Evolutionary conservation across 2,888 invertebrate species (phyloP).

Genomic region (Caradrina clavipalpis): DNA sequence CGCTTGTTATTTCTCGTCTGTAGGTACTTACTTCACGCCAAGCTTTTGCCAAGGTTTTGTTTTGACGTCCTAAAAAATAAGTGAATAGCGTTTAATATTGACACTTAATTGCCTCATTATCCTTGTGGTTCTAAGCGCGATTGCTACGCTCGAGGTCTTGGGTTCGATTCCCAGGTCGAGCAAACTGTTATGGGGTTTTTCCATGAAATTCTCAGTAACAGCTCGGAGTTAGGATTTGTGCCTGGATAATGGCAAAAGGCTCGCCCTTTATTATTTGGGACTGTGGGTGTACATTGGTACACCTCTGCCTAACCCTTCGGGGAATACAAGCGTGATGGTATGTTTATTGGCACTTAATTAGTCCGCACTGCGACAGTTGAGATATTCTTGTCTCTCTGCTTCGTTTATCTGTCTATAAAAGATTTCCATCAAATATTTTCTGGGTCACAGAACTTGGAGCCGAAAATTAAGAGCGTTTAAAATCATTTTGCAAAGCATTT

Average conservation of each 20-base stretch:
- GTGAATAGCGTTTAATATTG: slow-evolving; percentile 29
- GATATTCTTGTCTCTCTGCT: not conserved
- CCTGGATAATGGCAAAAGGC: too few species aligned
- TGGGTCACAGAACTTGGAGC: too few species aligned
- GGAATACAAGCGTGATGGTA: too few species aligned
- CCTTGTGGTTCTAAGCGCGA: too few species aligned
- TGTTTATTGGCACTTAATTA: slow-evolving; percentile 46
- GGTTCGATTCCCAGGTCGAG: too few species aligned
- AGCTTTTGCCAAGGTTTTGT: slow-evolving; percentile 29
- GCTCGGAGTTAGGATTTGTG: too few species aligned
- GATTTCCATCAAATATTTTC: not conserved
- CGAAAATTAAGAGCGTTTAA: not conserved
- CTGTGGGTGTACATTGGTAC: too few species aligned
- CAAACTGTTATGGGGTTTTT: too few species aligned
- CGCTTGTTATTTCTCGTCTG: slow-evolving; percentile 27
- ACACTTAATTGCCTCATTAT: slow-evolving; percentile 41
- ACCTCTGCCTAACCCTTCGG: too few species aligned
- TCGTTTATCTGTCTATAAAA: not conserved
- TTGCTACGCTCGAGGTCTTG: too few species aligned
- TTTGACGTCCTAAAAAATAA: slow-evolving; percentile 15
- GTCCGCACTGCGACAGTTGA: slow-evolving; percentile 43
- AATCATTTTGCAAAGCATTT: not conserved
- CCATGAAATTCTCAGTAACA: too few species aligned
- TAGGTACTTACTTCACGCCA: not conserved
- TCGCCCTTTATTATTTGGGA: too few species aligned